Evolutionary conservation across 2,797 vertebrate genomes (phyloP), one percentile per base, ranked within the genome.

Genomic region (Protosalanx chinensis): DNA sequence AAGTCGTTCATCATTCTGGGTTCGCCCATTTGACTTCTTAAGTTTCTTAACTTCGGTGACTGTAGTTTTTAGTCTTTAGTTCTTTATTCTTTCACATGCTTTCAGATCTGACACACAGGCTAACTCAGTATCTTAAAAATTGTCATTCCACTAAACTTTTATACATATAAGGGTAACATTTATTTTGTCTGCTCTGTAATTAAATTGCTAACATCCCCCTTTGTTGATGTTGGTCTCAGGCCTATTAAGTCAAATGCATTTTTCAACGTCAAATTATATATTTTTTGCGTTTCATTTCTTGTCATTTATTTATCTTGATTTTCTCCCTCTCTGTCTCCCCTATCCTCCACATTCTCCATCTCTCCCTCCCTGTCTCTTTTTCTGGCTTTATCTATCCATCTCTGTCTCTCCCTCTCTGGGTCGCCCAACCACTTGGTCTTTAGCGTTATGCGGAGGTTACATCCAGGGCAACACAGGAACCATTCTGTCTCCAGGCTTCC

Each of bases 401-500:
- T 29, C 20, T 46, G 10, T 59, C 29, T 13, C 32, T 53, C 46
- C 32, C 18, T 23, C 20, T 23, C 53, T 27, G 53, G 6, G 46
- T 46, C 16, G n/a, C 56, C n/a, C 29, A 16, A 6, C 1, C 51
- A 63, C 59, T 46, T 61, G 66, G 29, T 72, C 72, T 16, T 0
- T 87, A 99, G 98, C 98, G 3, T 90, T 98, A 3, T 99, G 98
- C 23, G 97, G 98, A 41, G 98, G 98, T 61, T 99, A 96, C 80
- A 95, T 99, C 79, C 96, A 94, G 81, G 96, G 95, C 59, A 97
- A 96, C 88, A 89, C 90, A 2, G 97, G 97, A 29, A 99, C 97
- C 80, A 96, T 99, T 87, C 86, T 99, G 61, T 99, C 98, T 2
- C 98, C 98, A 1, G 97, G 97, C 29, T 99, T 98, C 81, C 97